A percentile compares a stretch with the other conserved stretches of the same genome.
These are phyloP conservation scores for Brassicogethes aeneus DNA, from an alignment of 2,888 invertebrate species.

Conservation along the genomic window DNA sequence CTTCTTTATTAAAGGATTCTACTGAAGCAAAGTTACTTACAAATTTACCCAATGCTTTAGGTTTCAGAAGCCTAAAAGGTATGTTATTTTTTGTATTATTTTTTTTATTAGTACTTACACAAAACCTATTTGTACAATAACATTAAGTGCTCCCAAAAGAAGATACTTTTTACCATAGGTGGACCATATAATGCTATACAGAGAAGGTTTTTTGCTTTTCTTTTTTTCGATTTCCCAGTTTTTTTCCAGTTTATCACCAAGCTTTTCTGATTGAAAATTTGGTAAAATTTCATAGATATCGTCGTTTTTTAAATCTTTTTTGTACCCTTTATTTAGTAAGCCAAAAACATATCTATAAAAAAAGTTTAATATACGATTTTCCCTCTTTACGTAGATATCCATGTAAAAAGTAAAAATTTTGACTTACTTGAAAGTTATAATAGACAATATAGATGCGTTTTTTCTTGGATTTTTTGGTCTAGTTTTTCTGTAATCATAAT, in stretches of 20 bases:
- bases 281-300: conserved; percentile 47
- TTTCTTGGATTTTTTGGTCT: conserved; percentile 61
- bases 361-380: too few relatives aligned
- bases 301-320: conserved; percentile 50
- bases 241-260: conserved; percentile 28
- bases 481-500: too few relatives aligned
- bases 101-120: not conserved
- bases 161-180: conserved; percentile 24
- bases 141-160: conserved; percentile 11
- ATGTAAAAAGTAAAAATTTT: too few relatives aligned
- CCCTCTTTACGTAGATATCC: too few relatives aligned
- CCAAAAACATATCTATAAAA: too few relatives aligned
- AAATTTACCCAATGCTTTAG: conserved; percentile 24
- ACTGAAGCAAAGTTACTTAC: conserved; percentile 24
- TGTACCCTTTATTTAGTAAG: conserved; percentile 56
- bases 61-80: conserved; percentile 26
- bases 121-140: not conserved
- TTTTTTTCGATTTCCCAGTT: conserved; percentile 20
- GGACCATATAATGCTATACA: conserved; percentile 19
- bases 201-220: conserved; percentile 13
- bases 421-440: conserved; percentile 60
- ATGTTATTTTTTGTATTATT: too few relatives aligned
- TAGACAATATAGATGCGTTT: conserved; percentile 52
- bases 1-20: conserved; percentile 20
- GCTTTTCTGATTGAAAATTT: conserved; percentile 17